Base-by-base conservation (phyloP, 2,113 vertebrate species). In the Psilopogon haemacephalus region DNA sequence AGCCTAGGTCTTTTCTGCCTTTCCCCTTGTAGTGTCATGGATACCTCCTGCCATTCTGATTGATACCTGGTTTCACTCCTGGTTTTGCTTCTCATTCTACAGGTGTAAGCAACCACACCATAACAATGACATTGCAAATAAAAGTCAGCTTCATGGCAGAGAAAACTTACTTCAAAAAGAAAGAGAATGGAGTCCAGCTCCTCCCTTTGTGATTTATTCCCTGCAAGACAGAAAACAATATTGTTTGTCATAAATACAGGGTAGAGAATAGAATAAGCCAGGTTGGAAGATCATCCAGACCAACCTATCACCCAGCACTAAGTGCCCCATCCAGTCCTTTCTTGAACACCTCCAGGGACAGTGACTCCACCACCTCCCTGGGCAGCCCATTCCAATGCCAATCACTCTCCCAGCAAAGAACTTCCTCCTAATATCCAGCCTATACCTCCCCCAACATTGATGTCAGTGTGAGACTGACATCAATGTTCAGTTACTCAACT, bases 131-230 rank as follows among this genome's bases (percentile, higher is more conserved):
- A n/a, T 23, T 63, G 11, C 40, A 83, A 69, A 46, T 1, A 71
- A 46, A 65, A 30, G 48, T 6, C n/a, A 11, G 3, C 11, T 60
- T 11, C 12, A 11, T 4, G 28, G 27, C 4, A 38, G 1, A 24
- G 44, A 93, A 90, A 94, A 98, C 99, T 98, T 99, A 99, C 99
- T 98, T 99, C 99, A 98, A 99, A 99, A 98, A 99, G 98, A 98
- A 99, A 99, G 96, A 99, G 99, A 95, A 99, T 98, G 81, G 99
- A 99, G 98, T 99, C 99, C 98, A 99, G 98, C 98, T 99, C 99
- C 98, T 99, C 99, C 98, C 99, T 98, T 97, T 99, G 99, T 88
- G 99, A 99, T 96, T 99, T 99, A 98, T 99, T 99, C 97, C 99
- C 99, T 99, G 97, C 68, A 98, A 98, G 59, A 95, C n/a, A 94